Evolutionary conservation across 37 sponge, comb jelly and placozoan genomes (phyloP).

Genomic region (Lycopodina hypogea): DNA sequence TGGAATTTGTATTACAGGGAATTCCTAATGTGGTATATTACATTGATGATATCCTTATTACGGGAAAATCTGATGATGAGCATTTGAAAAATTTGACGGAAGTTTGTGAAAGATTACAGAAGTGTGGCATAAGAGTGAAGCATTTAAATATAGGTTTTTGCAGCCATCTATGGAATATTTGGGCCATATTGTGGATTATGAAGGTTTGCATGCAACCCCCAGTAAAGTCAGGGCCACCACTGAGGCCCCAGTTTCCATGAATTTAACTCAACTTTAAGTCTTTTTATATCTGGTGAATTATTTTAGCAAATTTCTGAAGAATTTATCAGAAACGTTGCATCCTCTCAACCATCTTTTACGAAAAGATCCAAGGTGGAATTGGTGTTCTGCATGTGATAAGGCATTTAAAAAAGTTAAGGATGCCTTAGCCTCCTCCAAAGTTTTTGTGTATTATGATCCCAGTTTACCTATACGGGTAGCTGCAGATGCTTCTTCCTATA

Average conservation of each 20-base stretch:
- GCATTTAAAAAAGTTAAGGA: background rate
- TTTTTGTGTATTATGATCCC: background rate
- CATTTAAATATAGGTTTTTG: no score
- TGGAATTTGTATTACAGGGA: background rate
- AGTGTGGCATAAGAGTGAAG: background rate
- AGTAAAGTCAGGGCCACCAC: background rate
- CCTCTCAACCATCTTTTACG: background rate
- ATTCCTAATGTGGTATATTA: background rate
- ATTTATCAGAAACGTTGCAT: background rate
- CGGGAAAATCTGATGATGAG: background rate
- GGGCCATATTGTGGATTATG: background rate
- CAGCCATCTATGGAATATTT: no score
- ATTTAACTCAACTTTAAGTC: background rate
- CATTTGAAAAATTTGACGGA: background rate
- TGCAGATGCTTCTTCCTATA: constrained; percentile 3
- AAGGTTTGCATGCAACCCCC: background rate
- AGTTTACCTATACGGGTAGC: background rate
- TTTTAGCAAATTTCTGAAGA: background rate
- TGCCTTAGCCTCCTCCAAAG: background rate
- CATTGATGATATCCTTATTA: background rate
- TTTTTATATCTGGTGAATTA: background rate
- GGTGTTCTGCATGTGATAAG: background rate
- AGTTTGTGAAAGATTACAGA: background rate
- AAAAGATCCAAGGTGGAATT: background rate
- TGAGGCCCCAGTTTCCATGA: background rate